phyloP scores from a whole-genome alignment of 2,888 invertebrate genomes.

The Troides oblongomaculatus region DNA sequence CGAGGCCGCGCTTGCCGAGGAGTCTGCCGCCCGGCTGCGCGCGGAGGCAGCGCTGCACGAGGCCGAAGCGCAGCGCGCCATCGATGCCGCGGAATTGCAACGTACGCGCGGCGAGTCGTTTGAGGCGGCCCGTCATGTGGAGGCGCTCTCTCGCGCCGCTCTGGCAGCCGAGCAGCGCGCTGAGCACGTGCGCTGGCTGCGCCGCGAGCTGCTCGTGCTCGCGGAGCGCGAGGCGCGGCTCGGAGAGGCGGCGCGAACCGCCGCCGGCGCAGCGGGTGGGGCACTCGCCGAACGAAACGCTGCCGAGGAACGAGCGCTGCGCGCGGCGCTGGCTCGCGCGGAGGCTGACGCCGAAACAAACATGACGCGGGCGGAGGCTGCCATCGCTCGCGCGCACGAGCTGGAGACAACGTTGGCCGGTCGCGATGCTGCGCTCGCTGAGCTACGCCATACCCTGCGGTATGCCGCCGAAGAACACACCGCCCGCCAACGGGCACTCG shows the following conservation, averaged over 20 bases:
- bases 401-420: conserved; percentile 66
- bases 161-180: conserved; percentile 63
- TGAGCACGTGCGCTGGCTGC: conserved; percentile 66
- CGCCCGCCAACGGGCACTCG: conserved; percentile 78
- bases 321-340: conserved; percentile 44
- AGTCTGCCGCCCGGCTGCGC: conserved; percentile 41
- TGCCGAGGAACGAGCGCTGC: conserved; percentile 79
- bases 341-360: conserved; percentile 37
- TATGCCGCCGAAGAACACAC: conserved; percentile 81
- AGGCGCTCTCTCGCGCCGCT: conserved; percentile 57
- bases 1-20: conserved; percentile 43
- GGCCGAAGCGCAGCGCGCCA: conserved; percentile 64
- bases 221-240: conserved; percentile 65
- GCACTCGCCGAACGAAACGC: conserved; percentile 66
- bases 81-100: conserved; percentile 62
- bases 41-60: conserved; percentile 59
- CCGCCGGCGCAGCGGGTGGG: conserved; percentile 33
- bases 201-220: conserved; percentile 66
- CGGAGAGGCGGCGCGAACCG: conserved; percentile 43
- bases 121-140: conserved; percentile 64
- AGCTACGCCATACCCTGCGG: conserved; percentile 69
- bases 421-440: conserved; percentile 68
- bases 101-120: conserved; percentile 57
- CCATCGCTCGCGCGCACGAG: conserved; percentile 70
- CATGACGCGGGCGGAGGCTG: conserved; percentile 44